Evolutionary conservation across 2,888 invertebrate genomes (phyloP), one percentile per base, ranked within the genome.

Genomic region (Heliconius erato): DNA sequence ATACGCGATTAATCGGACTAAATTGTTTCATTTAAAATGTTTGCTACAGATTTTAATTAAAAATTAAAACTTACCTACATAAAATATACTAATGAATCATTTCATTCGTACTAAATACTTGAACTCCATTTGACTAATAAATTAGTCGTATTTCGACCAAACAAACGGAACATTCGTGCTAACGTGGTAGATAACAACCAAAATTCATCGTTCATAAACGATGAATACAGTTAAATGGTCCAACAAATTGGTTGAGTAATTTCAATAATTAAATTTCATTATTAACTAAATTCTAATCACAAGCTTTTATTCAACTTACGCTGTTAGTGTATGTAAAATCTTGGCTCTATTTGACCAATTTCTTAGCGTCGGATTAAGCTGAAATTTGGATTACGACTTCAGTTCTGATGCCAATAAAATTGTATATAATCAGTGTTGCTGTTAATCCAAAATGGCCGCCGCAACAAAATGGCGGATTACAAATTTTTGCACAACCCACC

Each of bases 121-220:
- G 59, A 54, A 76, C 54, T 68, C 28, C 35, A 69, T 68, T 76
- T 19, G 32, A 54, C 74, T 76, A 82, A 23, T 82, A 84, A 84
- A 82, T 84, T 84, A 82, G 63, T 68, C 59, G 72, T 44, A 63
- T 67, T 76, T 63, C 54, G 79, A 40, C 74, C 77, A 80, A 78
- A 84, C 84, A 82, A 82, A 82, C 35, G 49, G 54, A 82, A 69
- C 71, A 72, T 82, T 80, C 72, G 78, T 40, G 82, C 79, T 49
- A 84, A 84, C 82, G 80, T 78, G 68, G 59, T 74, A 54, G 59
- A 78, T 71, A 84, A 68, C 77, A 79, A 63, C 78, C 44, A 78
- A 74, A 72, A 79, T 32, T 76, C 40, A 76, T 80, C 59, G 32
- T 74, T 74, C 59, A 74, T 35, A 74, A 32, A 71, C 74, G 54